phyloP scores from a whole-genome alignment of 2,888 invertebrate genomes.

The Nymphalis c-album region DNA sequence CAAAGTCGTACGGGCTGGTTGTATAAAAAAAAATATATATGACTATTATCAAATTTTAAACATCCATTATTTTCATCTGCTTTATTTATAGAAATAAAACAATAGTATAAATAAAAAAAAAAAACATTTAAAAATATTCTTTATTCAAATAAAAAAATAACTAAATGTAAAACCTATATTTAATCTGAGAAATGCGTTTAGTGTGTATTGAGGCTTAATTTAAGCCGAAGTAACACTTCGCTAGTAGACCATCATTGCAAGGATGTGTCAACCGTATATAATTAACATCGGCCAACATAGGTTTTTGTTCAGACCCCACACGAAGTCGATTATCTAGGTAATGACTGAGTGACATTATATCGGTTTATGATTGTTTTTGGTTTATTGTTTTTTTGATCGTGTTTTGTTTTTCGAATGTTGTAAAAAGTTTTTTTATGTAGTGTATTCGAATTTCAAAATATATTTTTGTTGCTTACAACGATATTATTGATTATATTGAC shows the following conservation, averaged over 20 bases:
- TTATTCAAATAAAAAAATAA: not conserved
- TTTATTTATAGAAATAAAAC: too few relatives aligned
- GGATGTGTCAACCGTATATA: slow-evolving; percentile 48
- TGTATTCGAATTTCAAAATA: not conserved
- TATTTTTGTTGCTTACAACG: not conserved
- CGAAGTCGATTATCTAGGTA: slow-evolving; percentile 43
- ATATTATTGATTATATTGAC: too few relatives aligned
- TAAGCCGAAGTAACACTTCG: slow-evolving; percentile 33
- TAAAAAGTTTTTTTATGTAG: not conserved
- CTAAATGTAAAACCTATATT: too few relatives aligned
- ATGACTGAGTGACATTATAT: slow-evolving; percentile 16
- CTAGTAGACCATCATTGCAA: slow-evolving; percentile 56
- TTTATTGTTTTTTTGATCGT: not conserved
- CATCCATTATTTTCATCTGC: too few relatives aligned
- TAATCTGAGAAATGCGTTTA: too few relatives aligned
- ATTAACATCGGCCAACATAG: slow-evolving; percentile 51
- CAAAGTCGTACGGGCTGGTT: too few relatives aligned
- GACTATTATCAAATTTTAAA: too few relatives aligned
- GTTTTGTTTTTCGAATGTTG: not conserved
- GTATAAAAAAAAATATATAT: too few relatives aligned
- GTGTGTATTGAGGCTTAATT: slow-evolving; percentile 16
- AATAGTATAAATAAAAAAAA: too few relatives aligned
- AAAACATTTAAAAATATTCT: too few relatives aligned
- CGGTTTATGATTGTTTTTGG: slow-evolving; percentile 10
- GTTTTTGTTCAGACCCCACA: slow-evolving; percentile 49